Base-by-base conservation (phyloP, 92 coral and sea anemone genomes). In the Isaurus tuberculatus region DNA sequence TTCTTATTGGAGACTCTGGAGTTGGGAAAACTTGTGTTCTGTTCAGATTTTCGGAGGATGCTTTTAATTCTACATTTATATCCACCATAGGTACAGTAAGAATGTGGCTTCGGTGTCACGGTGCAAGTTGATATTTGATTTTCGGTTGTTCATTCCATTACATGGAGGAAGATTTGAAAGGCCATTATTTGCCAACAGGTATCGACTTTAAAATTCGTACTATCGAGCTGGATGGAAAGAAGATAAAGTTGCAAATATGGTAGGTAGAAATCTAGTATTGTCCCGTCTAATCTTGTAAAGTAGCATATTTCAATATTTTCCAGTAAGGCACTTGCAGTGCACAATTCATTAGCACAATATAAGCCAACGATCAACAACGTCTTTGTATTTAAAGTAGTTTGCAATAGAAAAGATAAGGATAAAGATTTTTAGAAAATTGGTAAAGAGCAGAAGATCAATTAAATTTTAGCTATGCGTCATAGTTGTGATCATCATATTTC, bases 41-140 rank as follows among this genome's bases (percentile, higher is more conserved):
- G 82, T 96, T 96, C 83, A 86, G 99, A 74, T 96, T 96, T 82
- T 96, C 99, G 34, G 99, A 96, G 82, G 99, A 96, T 89, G 99
- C 99, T 46, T 96, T 96, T 72, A 96, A 96, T 75, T 94, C 99
- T 19, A 96, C 99, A 15, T 96, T 96, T 61, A 96, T 96, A 44
- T 96, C 99, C 64, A 96, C 99, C 79, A 96, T 96, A 86, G 99
- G 99, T n/a, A n/a, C n/a, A n/a, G n/a, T 96, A 70, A 86, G 92
- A 63, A 63, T n/a, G n/a, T n/a, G 85, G 26, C 79, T 55, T 69
- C 75, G 31, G 22, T 30, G 22, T 64, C 20, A 57, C 61, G 31
- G 42, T 23, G 32, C 37, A 46, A 42, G 60, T 65, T 79, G 20
- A 57, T 60, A 57, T 25, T 74, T 72, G 36, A 43, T 57, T 85